Evolutionary conservation across 2,797 vertebrate genomes (phyloP), one percentile per base, ranked within the genome.

Genomic region (Danio jaintianensis): DNA sequence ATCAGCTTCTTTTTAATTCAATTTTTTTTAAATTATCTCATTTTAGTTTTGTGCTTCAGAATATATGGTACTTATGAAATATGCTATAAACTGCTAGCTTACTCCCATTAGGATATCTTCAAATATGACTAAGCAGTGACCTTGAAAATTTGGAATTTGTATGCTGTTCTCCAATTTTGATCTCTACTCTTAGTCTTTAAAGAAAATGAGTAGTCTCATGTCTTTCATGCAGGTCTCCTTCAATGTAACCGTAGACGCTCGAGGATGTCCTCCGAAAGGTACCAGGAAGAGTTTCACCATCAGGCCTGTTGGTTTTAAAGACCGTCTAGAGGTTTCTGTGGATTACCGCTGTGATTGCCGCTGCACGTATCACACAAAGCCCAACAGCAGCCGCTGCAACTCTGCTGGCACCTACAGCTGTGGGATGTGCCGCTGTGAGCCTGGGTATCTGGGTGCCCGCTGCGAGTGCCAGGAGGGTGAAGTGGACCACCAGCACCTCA

Each of bases 381-480:
- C 48, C 0, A 92, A 94, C 90, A 99, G 98, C 72, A 69, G 82
- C 91, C 91, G 93, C 20, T 99, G 98, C 92, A 96, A 92, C 42
- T 89, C 94, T 42, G 95, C 93, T 0, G 98, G 98, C 0, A 96
- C 95, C 0, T 96, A 97, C 2, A 13, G 91, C 71, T 99, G 98
- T 0, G 98, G 98, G 36, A 93, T 92, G 0, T 99, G 98, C 7
- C 88, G 83, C 42, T 99, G 98, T 16, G 89, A 97, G 4, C 85
- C 95, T 0, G 94, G 96, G 81, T 93, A 96, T 90, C 94, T 98
- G 89, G 98, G 98, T 0, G 94, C 94, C 67, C 92, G 85, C 82
- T 99, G 98, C 0, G 97, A 99, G 91, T 99, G 98, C 20, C 91
- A 96, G 89, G 97, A 98, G 85, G 96, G 96, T 0, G 95, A 96